Evolutionary conservation across 1,140 invertebrate genomes (phyloP).

Genomic region (Dryas iulia): DNA sequence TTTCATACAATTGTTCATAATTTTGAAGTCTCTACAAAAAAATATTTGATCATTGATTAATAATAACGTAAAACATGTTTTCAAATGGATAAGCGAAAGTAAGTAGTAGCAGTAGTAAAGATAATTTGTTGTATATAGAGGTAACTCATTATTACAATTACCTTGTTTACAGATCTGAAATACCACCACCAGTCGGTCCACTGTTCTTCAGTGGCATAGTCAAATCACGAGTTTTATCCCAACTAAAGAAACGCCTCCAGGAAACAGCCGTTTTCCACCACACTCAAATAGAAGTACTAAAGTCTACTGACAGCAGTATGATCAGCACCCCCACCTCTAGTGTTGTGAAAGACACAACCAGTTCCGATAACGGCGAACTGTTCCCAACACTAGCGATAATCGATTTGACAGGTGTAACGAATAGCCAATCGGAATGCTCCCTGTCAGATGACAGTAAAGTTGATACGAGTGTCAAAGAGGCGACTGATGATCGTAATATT

Average conservation of each 20-base stretch:
- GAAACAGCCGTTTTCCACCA: slow-evolving; percentile 52
- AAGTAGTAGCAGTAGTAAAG: too few species aligned
- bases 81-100: too few species aligned
- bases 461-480: slow-evolving; percentile 10
- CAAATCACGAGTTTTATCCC: slow-evolving; percentile 52
- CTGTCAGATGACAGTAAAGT: slow-evolving; percentile 26
- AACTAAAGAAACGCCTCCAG: slow-evolving; percentile 56
- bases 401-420: slow-evolving; percentile 50
- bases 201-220: slow-evolving; percentile 64
- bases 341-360: slow-evolving; percentile 17
- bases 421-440: slow-evolving; percentile 34
- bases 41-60: too few species aligned
- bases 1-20: too few species aligned
- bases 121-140: too few species aligned
- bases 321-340: neutral
- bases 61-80: too few species aligned
- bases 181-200: slow-evolving; percentile 49
- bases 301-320: slow-evolving; percentile 4
- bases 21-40: too few species aligned
- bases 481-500: slow-evolving; percentile 26
- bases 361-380: slow-evolving; percentile 30
- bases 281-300: slow-evolving; percentile 39
- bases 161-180: slow-evolving; percentile 36
- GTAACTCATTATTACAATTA: neutral
- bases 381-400: slow-evolving; percentile 43